Percentiles rank a stretch among this genome's conserved stretches.
Evolutionary conservation across 2,797 vertebrate species (phyloP).

Genomic region (Artibeus lituratus): DNA sequence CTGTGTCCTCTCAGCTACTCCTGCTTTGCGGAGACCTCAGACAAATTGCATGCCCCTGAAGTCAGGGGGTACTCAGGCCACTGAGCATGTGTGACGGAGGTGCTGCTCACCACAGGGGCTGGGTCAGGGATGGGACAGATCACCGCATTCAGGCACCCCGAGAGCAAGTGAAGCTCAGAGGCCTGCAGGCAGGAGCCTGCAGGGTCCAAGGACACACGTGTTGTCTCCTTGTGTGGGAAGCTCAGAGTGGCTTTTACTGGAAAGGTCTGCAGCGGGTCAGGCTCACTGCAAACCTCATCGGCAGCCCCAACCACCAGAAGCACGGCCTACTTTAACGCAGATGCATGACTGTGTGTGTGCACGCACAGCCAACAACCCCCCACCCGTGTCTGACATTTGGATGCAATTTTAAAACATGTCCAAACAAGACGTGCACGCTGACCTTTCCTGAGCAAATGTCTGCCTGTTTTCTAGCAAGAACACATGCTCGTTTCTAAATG

Average conservation of each 20-base stretch:
- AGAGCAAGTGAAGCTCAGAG: neutral
- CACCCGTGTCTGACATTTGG: neutral
- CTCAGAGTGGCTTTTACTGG: neutral
- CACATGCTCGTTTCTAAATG: neutral
- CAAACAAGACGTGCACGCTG: neutral
- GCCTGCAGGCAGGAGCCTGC: neutral
- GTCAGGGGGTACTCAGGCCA: accelerated
- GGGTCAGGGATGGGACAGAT: neutral
- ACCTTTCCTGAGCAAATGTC: neutral
- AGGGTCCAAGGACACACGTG: neutral
- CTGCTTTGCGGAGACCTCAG: neutral
- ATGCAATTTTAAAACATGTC: neutral
- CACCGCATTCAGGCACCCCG: neutral
- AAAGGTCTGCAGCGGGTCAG: neutral
- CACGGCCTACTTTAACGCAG: neutral
- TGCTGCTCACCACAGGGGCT: accelerated
- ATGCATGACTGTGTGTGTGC: accelerated
- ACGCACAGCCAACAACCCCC: neutral
- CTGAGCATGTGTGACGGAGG: neutral
- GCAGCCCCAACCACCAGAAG: neutral
- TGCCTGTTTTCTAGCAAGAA: neutral
- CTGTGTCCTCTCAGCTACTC: accelerated
- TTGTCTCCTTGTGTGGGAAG: neutral
- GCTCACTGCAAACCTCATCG: neutral
- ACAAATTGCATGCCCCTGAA: neutral